Conservation (phyloP, 2,888 invertebrate genomes). For the Plutella xylostella region DNA sequence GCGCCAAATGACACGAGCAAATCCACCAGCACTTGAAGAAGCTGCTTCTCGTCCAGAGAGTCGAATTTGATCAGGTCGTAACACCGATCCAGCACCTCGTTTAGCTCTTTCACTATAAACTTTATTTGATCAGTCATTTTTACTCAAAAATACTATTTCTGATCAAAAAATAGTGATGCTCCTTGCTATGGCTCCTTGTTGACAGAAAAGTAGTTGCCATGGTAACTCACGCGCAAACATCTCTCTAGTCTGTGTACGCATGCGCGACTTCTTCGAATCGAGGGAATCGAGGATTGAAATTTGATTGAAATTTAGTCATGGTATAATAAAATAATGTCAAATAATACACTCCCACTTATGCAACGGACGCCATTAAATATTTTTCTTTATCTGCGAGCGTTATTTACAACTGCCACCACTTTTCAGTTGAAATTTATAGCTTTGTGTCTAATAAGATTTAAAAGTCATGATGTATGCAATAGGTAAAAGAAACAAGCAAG, state of each 20-base stretch:
- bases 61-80: conserved; percentile 90
- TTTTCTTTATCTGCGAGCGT: no score
- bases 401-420: no score
- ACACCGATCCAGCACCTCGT: conserved; percentile 76
- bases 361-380: no score
- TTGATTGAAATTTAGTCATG: no score
- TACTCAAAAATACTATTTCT: not conserved
- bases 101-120: conserved; percentile 79
- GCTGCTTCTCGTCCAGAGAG: conserved; percentile 77
- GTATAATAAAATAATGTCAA: no score
- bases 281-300: no score
- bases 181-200: conserved; percentile 16
- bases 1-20: conserved; percentile 79
- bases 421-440: no score
- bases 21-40: conserved; percentile 83
- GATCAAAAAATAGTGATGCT: not conserved
- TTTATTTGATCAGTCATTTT: conserved; percentile 76
- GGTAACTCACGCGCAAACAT: conserved; percentile 17
- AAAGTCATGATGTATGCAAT: no score
- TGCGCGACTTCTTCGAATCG: no score
- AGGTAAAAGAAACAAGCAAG: not conserved
- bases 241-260: no score
- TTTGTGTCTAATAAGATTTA: no score
- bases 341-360: no score
- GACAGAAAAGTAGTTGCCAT: conserved; percentile 24